Conservation (phyloP, 2,113 vertebrate species). For the Nothocercus julius region DNA sequence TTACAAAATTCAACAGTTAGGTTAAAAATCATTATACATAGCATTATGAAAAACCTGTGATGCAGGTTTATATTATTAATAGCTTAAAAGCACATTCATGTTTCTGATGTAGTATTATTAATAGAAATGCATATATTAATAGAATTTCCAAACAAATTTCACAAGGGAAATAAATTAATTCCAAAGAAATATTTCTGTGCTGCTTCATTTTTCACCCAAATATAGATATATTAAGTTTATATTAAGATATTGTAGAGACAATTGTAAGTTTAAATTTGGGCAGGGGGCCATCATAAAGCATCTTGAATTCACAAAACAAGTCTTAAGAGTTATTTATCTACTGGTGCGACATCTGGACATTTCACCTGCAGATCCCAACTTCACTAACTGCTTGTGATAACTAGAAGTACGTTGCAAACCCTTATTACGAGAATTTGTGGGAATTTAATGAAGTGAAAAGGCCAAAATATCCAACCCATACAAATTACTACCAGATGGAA, state of each 20-base stretch:
- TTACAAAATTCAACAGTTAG: conserved; percentile 12
- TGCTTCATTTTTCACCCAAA: background rate
- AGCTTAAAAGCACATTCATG: background rate
- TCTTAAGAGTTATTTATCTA: background rate
- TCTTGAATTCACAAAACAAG: background rate
- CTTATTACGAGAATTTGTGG: background rate
- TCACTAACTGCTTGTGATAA: background rate
- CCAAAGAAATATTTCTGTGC: background rate
- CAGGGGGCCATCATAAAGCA: background rate
- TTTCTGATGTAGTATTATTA: background rate
- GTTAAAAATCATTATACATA: conserved; percentile 4
- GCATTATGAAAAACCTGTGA: conserved; percentile 16
- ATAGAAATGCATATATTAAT: background rate
- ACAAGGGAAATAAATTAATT: background rate
- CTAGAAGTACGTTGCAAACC: background rate
- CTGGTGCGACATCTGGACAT: background rate
- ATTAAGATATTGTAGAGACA: too few species aligned
- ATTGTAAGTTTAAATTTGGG: background rate
- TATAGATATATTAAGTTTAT: background rate
- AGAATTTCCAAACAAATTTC: background rate
- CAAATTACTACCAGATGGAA: background rate
- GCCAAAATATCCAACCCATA: background rate
- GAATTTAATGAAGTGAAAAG: background rate
- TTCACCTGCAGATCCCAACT: background rate
- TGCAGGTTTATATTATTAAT: background rate